A percentile compares a stretch with the other conserved stretches of the same genome.
Conservation (phyloP, 2,888 invertebrate species). For the Penaeus monodon region DNA sequence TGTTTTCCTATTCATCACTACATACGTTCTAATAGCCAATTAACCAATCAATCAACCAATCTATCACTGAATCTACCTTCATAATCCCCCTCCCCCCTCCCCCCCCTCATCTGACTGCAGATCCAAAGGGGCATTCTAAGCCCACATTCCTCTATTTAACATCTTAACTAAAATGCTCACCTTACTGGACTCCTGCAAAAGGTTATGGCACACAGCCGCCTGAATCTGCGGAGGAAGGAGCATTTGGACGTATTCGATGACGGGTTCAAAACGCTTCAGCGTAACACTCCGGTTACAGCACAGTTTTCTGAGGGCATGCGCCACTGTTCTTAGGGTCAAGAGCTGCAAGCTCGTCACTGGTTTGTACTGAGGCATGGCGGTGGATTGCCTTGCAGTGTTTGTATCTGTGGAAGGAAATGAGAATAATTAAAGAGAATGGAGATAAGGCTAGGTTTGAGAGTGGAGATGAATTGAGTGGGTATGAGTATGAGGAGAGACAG, state of each 20-base stretch:
- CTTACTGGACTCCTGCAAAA: constrained; percentile 34
- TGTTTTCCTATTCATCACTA: not conserved
- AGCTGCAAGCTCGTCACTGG: not conserved
- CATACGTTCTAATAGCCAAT: too few species aligned
- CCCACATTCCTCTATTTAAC: too few species aligned
- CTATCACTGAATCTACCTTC: too few species aligned
- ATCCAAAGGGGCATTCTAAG: too few species aligned
- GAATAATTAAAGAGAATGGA: not conserved
- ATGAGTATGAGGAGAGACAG: too few species aligned
- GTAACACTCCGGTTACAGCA: not conserved
- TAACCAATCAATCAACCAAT: too few species aligned
- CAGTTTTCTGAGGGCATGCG: constrained; percentile 21
- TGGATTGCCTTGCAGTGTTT: too few species aligned
- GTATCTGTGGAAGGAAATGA: not conserved
- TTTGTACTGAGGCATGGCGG: too few species aligned
- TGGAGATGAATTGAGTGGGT: too few species aligned
- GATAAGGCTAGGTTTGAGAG: too few species aligned
- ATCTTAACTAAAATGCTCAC: constrained; percentile 12
- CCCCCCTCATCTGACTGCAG: too few species aligned
- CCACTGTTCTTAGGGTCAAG: constrained; percentile 9
- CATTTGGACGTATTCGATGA: constrained; percentile 21
- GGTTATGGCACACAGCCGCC: constrained; percentile 37
- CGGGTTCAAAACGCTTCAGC: constrained; percentile 7
- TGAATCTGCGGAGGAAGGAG: constrained; percentile 51
- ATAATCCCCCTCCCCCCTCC: too few species aligned